Conservation (phyloP, 2,113 vertebrate genomes). For the Verasper variegatus region DNA sequence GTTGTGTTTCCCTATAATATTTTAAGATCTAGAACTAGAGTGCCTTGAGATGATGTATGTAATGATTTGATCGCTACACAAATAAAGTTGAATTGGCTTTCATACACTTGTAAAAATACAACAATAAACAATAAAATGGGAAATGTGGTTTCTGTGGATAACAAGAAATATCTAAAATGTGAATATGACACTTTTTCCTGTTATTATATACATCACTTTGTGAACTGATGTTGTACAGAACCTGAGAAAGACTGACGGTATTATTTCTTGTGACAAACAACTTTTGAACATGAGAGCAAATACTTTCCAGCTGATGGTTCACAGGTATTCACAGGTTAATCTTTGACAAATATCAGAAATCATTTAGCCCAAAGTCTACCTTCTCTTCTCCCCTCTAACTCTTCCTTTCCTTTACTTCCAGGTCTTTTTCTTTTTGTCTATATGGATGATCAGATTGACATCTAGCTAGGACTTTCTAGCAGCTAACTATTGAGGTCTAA, state of each 20-base stretch:
- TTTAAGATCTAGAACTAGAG: background rate
- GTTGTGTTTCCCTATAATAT: background rate
- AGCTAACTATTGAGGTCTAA: constrained; percentile 45
- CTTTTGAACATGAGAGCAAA: background rate
- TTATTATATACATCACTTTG: background rate
- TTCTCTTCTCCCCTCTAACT: background rate
- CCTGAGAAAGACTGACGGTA: no score
- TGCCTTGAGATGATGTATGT: background rate
- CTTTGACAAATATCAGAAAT: constrained; percentile 19
- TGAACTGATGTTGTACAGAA: no score
- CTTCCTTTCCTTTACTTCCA: background rate
- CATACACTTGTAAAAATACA: background rate
- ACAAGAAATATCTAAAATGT: background rate
- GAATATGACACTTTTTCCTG: background rate
- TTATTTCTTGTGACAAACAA: no score
- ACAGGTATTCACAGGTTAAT: background rate
- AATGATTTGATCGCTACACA: background rate
- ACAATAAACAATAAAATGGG: background rate
- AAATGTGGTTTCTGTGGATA: no score
- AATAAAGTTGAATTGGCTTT: background rate
- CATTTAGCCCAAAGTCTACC: no score
- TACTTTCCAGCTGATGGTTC: background rate
- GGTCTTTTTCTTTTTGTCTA: background rate
- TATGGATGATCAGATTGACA: constrained; percentile 35
- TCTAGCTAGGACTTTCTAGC: constrained; percentile 9